Evolutionary conservation across 2,888 invertebrate genomes (phyloP).

Genomic region (Allygus modestus): DNA sequence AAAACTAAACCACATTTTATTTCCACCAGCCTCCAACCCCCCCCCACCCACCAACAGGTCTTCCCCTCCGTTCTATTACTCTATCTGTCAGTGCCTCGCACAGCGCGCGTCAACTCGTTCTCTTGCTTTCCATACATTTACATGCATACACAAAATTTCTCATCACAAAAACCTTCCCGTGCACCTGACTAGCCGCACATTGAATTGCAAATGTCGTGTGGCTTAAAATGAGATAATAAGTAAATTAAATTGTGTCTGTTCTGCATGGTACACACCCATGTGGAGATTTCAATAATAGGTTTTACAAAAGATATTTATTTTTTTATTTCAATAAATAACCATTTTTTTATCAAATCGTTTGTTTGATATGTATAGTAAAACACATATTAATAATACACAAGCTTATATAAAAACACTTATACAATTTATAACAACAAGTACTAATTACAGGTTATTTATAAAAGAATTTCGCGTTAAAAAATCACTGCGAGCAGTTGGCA

Average conservation of each 20-base stretch:
- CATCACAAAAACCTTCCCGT: conserved; percentile 45
- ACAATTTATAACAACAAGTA: too few species aligned
- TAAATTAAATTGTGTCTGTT: conserved; percentile 8
- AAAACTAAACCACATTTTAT: too few species aligned
- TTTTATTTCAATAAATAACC: too few species aligned
- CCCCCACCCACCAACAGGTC: background rate
- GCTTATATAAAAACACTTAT: too few species aligned
- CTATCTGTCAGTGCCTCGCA: conserved; percentile 19
- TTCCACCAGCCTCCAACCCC: too few species aligned
- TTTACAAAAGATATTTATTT: too few species aligned
- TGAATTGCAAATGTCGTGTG: conserved; percentile 39
- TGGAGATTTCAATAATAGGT: background rate
- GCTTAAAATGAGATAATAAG: conserved; percentile 19
- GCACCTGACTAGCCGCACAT: conserved; percentile 34
- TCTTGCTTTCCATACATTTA: conserved; percentile 48
- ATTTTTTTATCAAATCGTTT: too few species aligned
- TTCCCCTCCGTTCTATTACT: conserved; percentile 11
- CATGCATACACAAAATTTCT: conserved; percentile 48
- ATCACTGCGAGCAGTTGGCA: too few species aligned
- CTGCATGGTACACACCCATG: background rate
- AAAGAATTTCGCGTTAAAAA: too few species aligned
- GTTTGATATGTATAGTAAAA: too few species aligned
- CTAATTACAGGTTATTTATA: too few species aligned
- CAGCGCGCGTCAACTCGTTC: conserved; percentile 29
- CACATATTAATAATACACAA: too few species aligned